Conservation (phyloP, 1,140 invertebrate species). For the Cotesia vestalis region DNA sequence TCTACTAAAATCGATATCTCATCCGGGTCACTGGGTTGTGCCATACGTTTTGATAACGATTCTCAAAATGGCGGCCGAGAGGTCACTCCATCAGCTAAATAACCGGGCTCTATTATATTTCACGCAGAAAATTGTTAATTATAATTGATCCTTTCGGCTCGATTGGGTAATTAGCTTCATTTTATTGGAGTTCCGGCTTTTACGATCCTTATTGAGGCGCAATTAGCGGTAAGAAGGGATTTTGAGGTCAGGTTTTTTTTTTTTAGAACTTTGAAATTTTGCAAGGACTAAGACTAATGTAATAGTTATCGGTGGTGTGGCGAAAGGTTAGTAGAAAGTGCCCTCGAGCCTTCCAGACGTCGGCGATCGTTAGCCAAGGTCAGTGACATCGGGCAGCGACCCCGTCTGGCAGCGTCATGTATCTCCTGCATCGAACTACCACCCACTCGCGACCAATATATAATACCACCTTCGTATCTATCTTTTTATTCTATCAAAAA, state of each 20-base stretch:
- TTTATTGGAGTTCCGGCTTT: too few species aligned
- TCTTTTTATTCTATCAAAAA: not conserved
- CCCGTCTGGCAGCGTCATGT: constrained; percentile 30
- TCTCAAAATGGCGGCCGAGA: constrained; percentile 17
- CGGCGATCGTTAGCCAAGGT: constrained; percentile 50
- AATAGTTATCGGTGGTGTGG: not conserved
- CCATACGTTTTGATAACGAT: constrained; percentile 52
- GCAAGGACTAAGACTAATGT: too few species aligned
- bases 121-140: not conserved
- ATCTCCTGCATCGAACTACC: constrained; percentile 16
- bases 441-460: constrained; percentile 3
- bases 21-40: constrained; percentile 58
- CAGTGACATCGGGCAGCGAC: constrained; percentile 52
- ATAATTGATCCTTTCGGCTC: not conserved
- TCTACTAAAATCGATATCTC: constrained; percentile 55
- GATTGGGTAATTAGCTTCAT: too few species aligned
- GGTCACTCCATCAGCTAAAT: not conserved
- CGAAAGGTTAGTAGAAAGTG: not conserved
- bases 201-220: too few species aligned
- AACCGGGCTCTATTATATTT: not conserved
- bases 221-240: too few species aligned
- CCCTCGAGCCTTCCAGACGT: constrained; percentile 38
- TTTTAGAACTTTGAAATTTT: not conserved
- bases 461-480: too few species aligned
- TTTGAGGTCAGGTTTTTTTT: not conserved